Evolutionary conservation across 2,888 invertebrate species (phyloP).

Genomic region (Protonemura montana): DNA sequence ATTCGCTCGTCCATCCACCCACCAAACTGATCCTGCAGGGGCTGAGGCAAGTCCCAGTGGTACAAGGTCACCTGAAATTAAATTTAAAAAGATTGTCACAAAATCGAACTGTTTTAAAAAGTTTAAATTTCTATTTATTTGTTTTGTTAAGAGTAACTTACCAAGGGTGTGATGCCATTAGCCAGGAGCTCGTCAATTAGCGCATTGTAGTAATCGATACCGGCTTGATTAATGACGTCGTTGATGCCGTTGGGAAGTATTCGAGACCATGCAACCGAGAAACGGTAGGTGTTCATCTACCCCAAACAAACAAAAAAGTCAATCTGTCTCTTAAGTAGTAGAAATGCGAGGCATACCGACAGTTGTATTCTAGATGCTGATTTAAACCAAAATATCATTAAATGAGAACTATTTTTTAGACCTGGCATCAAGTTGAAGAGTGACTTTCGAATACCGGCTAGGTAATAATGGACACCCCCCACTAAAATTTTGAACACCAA

Average conservation of each 20-base stretch:
- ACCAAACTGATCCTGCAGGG: constrained; percentile 63
- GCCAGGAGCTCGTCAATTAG: constrained; percentile 74
- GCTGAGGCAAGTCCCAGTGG: constrained; percentile 73
- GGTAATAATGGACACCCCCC: too few species aligned
- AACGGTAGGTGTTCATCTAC: constrained; percentile 67
- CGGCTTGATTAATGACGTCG: constrained; percentile 71
- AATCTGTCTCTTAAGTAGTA: too few species aligned
- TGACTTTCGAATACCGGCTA: too few species aligned
- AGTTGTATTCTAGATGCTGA: too few species aligned
- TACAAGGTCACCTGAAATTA: constrained; percentile 65
- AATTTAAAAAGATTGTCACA: background rate
- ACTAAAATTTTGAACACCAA: too few species aligned
- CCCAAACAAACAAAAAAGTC: too few species aligned
- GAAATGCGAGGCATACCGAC: too few species aligned
- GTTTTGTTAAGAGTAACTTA: constrained; percentile 51
- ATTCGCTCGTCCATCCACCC: constrained; percentile 67
- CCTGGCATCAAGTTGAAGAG: too few species aligned
- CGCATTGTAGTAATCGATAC: constrained; percentile 78
- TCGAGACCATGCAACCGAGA: constrained; percentile 79
- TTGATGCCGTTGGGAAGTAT: constrained; percentile 74
- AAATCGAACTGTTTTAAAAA: background rate
- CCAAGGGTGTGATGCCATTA: constrained; percentile 63
- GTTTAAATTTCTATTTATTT: background rate
- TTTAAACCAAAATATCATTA: too few species aligned
- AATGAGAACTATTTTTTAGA: too few species aligned